Percentiles rank a stretch among this genome's conserved stretches.
Evolutionary conservation across 2,797 vertebrate species (phyloP).

Genomic region (Gambusia yucatana): DNA sequence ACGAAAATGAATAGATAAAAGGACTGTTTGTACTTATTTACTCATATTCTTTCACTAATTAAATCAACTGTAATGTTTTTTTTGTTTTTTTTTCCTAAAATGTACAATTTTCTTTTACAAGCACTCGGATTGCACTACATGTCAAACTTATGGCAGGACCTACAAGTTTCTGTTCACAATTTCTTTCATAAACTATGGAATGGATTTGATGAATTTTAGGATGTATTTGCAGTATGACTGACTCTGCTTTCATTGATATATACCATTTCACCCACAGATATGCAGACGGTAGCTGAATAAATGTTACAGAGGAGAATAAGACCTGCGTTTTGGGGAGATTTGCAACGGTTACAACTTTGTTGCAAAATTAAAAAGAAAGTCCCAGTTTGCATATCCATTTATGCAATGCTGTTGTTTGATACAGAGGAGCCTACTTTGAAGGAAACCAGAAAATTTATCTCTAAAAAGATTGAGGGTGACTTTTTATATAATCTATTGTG

Average conservation of each 20-base stretch:
- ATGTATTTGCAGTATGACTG: background rate
- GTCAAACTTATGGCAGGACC: background rate
- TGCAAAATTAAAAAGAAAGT: background rate
- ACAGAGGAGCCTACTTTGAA: background rate
- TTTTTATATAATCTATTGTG: background rate
- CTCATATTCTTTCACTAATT: constrained; percentile 36
- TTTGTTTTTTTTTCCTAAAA: background rate
- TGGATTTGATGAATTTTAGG: background rate
- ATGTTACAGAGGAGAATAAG: background rate
- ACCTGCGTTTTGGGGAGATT: background rate
- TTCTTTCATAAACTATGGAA: background rate
- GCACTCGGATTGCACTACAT: background rate
- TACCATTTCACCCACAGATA: background rate
- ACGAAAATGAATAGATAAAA: constrained; percentile 19
- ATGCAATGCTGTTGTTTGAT: background rate
- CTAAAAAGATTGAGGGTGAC: background rate
- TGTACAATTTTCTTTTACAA: constrained; percentile 37
- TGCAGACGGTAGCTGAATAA: background rate
- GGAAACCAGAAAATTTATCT: background rate
- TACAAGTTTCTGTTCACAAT: background rate
- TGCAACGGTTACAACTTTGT: background rate
- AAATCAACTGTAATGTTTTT: constrained; percentile 48
- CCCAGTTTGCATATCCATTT: background rate
- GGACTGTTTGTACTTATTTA: constrained; percentile 3
- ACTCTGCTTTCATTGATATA: background rate